Base-by-base conservation (phyloP, 2,113 vertebrate species). In the Chaetops frenatus region DNA sequence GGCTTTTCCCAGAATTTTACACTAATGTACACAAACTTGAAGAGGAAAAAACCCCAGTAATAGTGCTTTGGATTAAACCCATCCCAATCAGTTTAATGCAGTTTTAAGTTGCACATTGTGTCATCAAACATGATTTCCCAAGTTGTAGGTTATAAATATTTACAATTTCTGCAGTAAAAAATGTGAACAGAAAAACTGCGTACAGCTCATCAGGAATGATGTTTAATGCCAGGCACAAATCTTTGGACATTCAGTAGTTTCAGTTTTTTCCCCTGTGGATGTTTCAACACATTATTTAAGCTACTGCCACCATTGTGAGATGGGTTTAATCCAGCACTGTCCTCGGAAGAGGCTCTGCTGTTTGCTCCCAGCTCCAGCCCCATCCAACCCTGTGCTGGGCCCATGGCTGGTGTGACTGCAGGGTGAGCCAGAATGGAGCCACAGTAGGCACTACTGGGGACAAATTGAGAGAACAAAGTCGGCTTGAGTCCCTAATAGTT, bases 91-190 rank as follows among this genome's bases (percentile, higher is more conserved):
- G 88, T 74, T 78, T 71, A 92, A 92, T 81, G 54, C 54, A 76
- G 72, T 88, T 80, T 35, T 61, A 77, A 95, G 8, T 88, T 90
- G 85, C 53, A 83, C 15, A 4, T 53, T 86, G 60, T 53, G 45
- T 69, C 16, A 15, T 92, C 86, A 92, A 88, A 60, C 72, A 74
- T 23, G 20, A 69, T 86, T 93, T 90, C 90, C 65, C 42, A 81
- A 96, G 88, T 45, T 1, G 0, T 57, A 92, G 76, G 61, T 93
- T 95, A 81, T 96, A 97, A 97, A 97, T 96, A 96, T 96, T 97
- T 97, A 97, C 90, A 90, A 53, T 50, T 83, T 88, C 90, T 1
- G 9, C 72, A 84, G 86, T 35, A 88, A 95, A 60, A 92, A 71
- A 95, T 17, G 48, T 1, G 45, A 81, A 76, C 53, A 36, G 60